phyloP scores from a whole-genome alignment of 2,888 invertebrate species.

The Ethmia dodecea region DNA sequence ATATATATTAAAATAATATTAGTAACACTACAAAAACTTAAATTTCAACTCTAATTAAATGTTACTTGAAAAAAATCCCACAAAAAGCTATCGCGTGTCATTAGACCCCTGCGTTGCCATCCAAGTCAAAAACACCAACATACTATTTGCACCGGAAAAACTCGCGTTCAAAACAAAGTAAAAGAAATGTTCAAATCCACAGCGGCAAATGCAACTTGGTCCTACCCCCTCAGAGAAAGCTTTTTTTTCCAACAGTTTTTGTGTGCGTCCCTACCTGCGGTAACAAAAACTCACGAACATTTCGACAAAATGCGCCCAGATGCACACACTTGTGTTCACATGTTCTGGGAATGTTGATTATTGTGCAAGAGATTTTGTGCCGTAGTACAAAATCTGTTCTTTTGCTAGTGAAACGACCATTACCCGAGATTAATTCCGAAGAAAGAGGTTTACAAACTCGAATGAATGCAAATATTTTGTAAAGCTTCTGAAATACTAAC shows the following conservation, averaged over 20 bases:
- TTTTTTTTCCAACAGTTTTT: constrained; percentile 32
- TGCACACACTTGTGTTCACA: constrained; percentile 37
- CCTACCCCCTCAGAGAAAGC: constrained; percentile 46
- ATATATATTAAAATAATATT: constrained; percentile 40
- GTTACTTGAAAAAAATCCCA: constrained; percentile 36
- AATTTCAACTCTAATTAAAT: constrained; percentile 56
- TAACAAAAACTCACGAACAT: constrained; percentile 37
- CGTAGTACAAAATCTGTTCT: no score
- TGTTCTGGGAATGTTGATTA: constrained; percentile 2
- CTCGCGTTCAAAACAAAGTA: constrained; percentile 5
- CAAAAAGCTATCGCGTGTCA: constrained; percentile 45
- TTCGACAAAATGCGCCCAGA: constrained; percentile 24
- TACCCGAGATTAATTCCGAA: neutral
- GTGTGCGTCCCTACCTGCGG: constrained; percentile 49
- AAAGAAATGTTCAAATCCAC: constrained; percentile 20
- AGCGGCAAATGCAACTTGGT: constrained; percentile 27
- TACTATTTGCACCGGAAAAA: neutral
- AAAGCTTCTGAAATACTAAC: no score
- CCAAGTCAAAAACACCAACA: no score
- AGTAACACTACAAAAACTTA: constrained; percentile 36
- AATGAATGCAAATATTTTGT: no score
- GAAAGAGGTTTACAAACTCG: no score
- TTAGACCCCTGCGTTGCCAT: constrained; percentile 56
- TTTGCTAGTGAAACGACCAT: neutral
- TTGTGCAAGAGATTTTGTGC: constrained; percentile 1